phyloP scores from a whole-genome alignment of 2,113 vertebrate genomes.

The Zingel zingel region DNA sequence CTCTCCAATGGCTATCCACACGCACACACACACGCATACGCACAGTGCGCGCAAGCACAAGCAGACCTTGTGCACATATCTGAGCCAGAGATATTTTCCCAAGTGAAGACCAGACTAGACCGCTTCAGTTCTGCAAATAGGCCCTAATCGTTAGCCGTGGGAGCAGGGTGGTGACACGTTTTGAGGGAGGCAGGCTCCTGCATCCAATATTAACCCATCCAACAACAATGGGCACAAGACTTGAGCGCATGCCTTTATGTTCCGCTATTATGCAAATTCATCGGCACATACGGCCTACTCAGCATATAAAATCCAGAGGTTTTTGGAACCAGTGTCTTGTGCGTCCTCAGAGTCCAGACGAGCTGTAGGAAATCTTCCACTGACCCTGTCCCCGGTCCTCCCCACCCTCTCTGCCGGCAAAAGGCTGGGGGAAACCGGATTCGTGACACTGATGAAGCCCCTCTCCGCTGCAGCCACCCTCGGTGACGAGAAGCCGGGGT shows the following conservation, averaged over 20 bases:
- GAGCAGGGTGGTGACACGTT: conserved; percentile 78
- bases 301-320: conserved; percentile 46
- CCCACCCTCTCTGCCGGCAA: conserved; percentile 77
- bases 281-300: conserved; percentile 58
- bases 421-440: conserved; percentile 80
- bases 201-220: conserved; percentile 55
- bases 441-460: conserved; percentile 81
- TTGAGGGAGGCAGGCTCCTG: conserved; percentile 52
- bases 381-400: conserved; percentile 73
- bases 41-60: conserved; percentile 52
- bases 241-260: conserved; percentile 64
- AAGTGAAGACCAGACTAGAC: conserved; percentile 54
- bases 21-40: conserved; percentile 41
- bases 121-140: conserved; percentile 53
- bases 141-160: conserved; percentile 64
- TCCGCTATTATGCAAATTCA: conserved; percentile 70
- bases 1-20: conserved; percentile 64
- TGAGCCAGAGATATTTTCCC: conserved; percentile 47
- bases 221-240: conserved; percentile 49
- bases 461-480: conserved; percentile 68
- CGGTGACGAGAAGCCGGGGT: conserved; percentile 53
- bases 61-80: conserved; percentile 62
- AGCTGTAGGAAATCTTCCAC: conserved; percentile 70
- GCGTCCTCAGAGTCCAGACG: conserved; percentile 55
- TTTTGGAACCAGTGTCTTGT: conserved; percentile 28